A percentile compares a stretch with the other conserved stretches of the same genome.
Evolutionary conservation across 1,140 invertebrate genomes (phyloP).

Genomic region (Sitodiplosis mosellana): DNA sequence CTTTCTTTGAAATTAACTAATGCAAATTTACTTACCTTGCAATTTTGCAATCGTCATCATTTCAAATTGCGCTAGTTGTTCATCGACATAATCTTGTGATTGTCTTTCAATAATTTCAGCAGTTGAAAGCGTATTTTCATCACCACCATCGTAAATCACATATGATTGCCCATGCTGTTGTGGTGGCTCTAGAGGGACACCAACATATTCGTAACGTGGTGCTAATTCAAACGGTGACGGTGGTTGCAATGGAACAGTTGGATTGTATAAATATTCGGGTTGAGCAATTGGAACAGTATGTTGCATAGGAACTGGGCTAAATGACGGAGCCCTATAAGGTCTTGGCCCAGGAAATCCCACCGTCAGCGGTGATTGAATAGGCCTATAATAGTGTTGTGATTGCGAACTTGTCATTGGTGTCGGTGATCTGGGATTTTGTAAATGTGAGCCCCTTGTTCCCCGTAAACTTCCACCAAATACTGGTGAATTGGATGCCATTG

Average conservation of each 20-base stretch:
- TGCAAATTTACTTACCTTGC: constrained; percentile 47
- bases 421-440: constrained; percentile 39
- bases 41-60: constrained; percentile 73
- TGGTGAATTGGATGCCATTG: constrained; percentile 31
- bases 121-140: constrained; percentile 57
- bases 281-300: constrained; percentile 16
- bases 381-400: constrained; percentile 16
- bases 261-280: constrained; percentile 17
- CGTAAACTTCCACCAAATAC: constrained; percentile 21
- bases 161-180: constrained; percentile 35
- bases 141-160: constrained; percentile 39
- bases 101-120: constrained; percentile 83
- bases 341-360: constrained; percentile 9
- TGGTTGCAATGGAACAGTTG: constrained; percentile 4
- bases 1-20: not conserved
- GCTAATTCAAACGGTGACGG: constrained; percentile 8
- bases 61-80: constrained; percentile 82
- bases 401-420: constrained; percentile 26
- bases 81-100: constrained; percentile 85
- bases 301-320: not conserved
- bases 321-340: constrained; percentile 10
- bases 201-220: constrained; percentile 22
- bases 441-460: constrained; percentile 22
- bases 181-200: constrained; percentile 46
- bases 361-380: constrained; percentile 5